Evolutionary conservation across 2,888 invertebrate species (phyloP), one percentile per base, ranked within the genome.

Genomic region (Parasteatoda lunata): DNA sequence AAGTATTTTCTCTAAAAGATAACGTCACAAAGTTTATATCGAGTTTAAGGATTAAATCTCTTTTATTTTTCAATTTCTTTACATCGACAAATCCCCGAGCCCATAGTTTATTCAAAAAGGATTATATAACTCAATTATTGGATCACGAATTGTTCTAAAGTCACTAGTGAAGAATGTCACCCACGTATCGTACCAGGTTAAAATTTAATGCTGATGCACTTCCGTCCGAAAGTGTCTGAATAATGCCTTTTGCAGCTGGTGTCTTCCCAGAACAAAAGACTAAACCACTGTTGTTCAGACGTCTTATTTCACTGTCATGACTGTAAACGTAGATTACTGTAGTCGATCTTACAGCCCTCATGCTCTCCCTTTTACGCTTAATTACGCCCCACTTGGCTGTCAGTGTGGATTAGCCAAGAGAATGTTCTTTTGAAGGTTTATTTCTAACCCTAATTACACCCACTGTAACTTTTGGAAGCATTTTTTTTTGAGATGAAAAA

Each of bases 351-450:
- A 9, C 59, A 13, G 9, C n/a, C 30, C 49, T 79, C 59, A 49
- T 4, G 65, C 49, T 71, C 65, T 64, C 68, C 52, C 69, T 75
- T 73, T 81, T 68, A 52, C 52, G 52, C 73, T 75, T 68, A 81
- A 81, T 81, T 75, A 81, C 15, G 75, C n/a, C 75, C 48, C 81
- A 30, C 52, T 80, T 30, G 66, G 65, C 69, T 75, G 81, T 69
- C 73, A 75, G 52, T 69, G 54, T 68, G 81, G 64, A 75, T 81
- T 81, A 81, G 51, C 70, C 15, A 45, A 49, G 30, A 9, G 45
- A 64, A 30, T 4, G 65, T 49, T 59, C 9, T 13, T 8, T n/a
- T 48, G 15, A 15, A 71, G 47, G 71, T 54, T 71, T 70, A 59
- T 64, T 79, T 79, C 51, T 49, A 15, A 6, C 48, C 49, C 59